Percentiles rank a stretch among this genome's conserved stretches.
These are phyloP conservation scores for Caenorhabditis afra DNA, from an alignment of 2,888 invertebrate genomes.

Conservation along the genomic window DNA sequence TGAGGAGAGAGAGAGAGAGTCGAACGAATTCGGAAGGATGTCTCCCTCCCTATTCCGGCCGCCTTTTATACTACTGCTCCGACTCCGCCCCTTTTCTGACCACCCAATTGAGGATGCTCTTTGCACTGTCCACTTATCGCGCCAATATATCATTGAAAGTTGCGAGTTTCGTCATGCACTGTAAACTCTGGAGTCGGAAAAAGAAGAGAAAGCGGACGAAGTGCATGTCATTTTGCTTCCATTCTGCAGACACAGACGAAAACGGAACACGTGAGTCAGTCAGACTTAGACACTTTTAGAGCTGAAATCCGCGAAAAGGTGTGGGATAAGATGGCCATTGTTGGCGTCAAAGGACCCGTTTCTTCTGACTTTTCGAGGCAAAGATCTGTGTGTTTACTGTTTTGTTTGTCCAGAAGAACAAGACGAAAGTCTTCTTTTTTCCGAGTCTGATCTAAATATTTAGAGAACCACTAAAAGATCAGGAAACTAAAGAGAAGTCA, in stretches of 20 bases:
- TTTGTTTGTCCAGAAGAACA: constrained; percentile 18
- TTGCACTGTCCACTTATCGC: constrained; percentile 6
- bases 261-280: constrained; percentile 10
- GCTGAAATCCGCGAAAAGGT: constrained; percentile 12
- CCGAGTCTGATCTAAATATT: constrained; percentile 26
- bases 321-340: constrained; percentile 22
- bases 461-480: constrained; percentile 45
- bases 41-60: neutral
- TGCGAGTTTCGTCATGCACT: constrained; percentile 17
- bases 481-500: constrained; percentile 17
- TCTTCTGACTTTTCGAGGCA: neutral
- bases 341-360: constrained; percentile 27
- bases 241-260: neutral
- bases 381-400: constrained; percentile 16
- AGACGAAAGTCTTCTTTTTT: constrained; percentile 2
- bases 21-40: neutral
- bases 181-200: constrained; percentile 19
- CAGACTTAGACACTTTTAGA: constrained; percentile 25
- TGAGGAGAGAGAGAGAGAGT: neutral
- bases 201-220: neutral
- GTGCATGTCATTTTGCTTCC: no score
- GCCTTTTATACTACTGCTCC: constrained; percentile 7
- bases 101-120: constrained; percentile 1
- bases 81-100: constrained; percentile 9
- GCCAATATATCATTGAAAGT: neutral